A percentile compares a stretch with the other conserved stretches of the same genome.
Evolutionary conservation across 1,140 invertebrate species (phyloP).

Genomic region (Drosophila orosa): DNA sequence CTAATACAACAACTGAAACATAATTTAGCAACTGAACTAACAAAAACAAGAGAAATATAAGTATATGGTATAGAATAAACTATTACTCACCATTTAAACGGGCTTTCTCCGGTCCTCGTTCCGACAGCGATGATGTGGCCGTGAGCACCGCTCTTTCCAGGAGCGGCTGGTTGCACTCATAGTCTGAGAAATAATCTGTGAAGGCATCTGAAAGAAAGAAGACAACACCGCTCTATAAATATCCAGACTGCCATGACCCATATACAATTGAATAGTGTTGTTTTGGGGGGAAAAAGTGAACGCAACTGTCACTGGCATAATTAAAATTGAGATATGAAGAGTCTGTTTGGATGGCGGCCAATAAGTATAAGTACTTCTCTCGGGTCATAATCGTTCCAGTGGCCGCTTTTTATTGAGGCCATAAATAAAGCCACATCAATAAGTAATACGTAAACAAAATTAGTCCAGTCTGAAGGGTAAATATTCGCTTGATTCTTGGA

Average conservation of each 20-base stretch:
- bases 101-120: constrained; percentile 92
- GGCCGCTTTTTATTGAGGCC: constrained; percentile 55
- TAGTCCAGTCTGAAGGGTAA: constrained; percentile 29
- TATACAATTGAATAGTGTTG: constrained; percentile 32
- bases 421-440: constrained; percentile 60
- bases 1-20: constrained; percentile 31
- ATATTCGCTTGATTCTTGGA: constrained; percentile 29
- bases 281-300: constrained; percentile 32
- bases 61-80: neutral
- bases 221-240: constrained; percentile 18
- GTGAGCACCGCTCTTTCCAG: constrained; percentile 89
- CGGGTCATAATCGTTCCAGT: constrained; percentile 56
- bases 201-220: constrained; percentile 77
- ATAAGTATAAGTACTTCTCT: constrained; percentile 49
- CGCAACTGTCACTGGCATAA: constrained; percentile 60
- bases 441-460: constrained; percentile 44
- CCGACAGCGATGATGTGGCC: constrained; percentile 91
- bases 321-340: constrained; percentile 52
- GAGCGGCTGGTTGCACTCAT: constrained; percentile 92
- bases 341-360: constrained; percentile 65
- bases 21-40: constrained; percentile 23
- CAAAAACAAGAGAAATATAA: constrained; percentile 11
- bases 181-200: constrained; percentile 80
- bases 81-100: constrained; percentile 90
- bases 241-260: constrained; percentile 38